Conservation (phyloP, 1,140 invertebrate species). For the Dendroctonus valens region DNA sequence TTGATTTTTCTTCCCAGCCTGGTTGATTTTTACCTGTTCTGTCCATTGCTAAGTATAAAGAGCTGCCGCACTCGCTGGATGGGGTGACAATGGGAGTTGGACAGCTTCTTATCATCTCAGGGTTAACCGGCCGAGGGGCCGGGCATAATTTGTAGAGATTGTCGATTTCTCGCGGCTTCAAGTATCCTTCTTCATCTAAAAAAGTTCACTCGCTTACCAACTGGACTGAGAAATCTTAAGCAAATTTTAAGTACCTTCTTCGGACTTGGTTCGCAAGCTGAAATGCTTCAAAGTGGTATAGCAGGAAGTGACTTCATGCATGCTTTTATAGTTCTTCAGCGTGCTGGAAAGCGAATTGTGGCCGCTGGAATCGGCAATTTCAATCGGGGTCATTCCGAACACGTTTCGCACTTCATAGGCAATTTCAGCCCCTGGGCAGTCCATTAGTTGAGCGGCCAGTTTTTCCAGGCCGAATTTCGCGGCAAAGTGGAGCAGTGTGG, state of each 20-base stretch:
- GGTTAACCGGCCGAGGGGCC: constrained; percentile 36
- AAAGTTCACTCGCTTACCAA: not conserved
- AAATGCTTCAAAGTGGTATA: constrained; percentile 81
- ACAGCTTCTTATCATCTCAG: constrained; percentile 18
- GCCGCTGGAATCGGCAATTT: constrained; percentile 72
- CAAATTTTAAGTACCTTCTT: constrained; percentile 49
- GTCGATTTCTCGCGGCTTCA: constrained; percentile 45
- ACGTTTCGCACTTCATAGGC: constrained; percentile 76
- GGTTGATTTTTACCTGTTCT: constrained; percentile 1
- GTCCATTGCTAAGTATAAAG: constrained; percentile 41
- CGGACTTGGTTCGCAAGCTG: constrained; percentile 55
- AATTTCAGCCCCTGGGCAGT: constrained; percentile 77
- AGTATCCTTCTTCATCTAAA: constrained; percentile 55
- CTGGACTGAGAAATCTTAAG: not conserved
- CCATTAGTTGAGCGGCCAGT: constrained; percentile 75
- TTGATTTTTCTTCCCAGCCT: not conserved
- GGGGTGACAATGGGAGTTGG: constrained; percentile 18
- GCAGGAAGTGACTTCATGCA: constrained; percentile 79
- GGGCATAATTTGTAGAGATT: constrained; percentile 42
- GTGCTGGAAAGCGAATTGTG: constrained; percentile 69
- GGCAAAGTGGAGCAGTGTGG: constrained; percentile 84
- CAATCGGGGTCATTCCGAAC: constrained; percentile 75
- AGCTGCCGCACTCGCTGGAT: constrained; percentile 24
- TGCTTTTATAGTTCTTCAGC: constrained; percentile 72
- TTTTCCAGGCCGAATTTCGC: constrained; percentile 82